phyloP scores from a whole-genome alignment of 2,113 vertebrate species.

The Cheirogaleus medius region DNA sequence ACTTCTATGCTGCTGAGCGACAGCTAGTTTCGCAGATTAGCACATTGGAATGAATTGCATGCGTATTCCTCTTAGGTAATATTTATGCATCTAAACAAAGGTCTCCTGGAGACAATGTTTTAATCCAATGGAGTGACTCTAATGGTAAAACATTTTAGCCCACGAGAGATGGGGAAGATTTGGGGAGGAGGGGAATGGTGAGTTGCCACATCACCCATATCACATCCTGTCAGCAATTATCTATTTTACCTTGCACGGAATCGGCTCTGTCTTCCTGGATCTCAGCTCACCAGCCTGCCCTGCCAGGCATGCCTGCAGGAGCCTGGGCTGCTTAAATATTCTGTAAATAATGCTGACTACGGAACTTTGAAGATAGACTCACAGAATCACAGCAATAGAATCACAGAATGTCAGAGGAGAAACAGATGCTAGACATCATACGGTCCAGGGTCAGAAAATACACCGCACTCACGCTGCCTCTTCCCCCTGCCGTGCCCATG shows the following conservation, averaged over 20 bases:
- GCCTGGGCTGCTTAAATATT: constrained; percentile 61
- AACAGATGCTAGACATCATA: constrained; percentile 62
- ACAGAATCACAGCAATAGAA: constrained; percentile 42
- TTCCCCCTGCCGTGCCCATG: constrained; percentile 42
- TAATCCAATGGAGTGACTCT: background rate
- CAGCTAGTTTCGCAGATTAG: background rate
- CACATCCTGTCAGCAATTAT: background rate
- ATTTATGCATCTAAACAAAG: constrained; percentile 9
- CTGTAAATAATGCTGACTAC: constrained; percentile 74
- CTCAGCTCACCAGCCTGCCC: background rate
- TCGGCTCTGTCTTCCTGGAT: background rate
- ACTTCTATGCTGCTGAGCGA: background rate
- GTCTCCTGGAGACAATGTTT: background rate
- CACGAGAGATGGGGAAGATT: background rate
- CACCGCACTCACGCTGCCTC: background rate
- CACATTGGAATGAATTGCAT: too few species aligned
- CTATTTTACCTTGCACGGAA: background rate
- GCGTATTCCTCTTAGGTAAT: background rate
- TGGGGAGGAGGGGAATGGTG: too few species aligned
- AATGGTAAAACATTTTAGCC: background rate
- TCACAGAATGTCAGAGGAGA: constrained; percentile 56
- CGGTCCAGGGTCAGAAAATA: constrained; percentile 62
- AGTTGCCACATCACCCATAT: background rate
- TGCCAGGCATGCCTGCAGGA: constrained; percentile 43
- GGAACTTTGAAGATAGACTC: constrained; percentile 53